A percentile compares a stretch with the other conserved stretches of the same genome.
phyloP scores from a whole-genome alignment of 2,113 vertebrate genomes.

The Dromiciops gliroides region DNA sequence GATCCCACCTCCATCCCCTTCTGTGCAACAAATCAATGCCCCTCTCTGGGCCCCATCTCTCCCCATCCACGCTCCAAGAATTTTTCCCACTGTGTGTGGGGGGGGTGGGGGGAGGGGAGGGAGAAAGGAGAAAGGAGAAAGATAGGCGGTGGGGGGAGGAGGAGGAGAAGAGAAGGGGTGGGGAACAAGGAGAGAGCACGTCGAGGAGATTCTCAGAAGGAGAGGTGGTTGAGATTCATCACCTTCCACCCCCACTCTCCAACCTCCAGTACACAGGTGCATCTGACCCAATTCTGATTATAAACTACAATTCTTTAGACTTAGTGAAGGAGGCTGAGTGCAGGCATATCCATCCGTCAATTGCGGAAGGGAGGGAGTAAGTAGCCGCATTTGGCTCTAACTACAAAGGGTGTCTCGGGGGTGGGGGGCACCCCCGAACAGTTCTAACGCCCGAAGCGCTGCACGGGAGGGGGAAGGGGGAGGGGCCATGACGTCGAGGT shows the following conservation, averaged over 20 bases:
- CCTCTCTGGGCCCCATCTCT: background rate
- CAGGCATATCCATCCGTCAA: background rate
- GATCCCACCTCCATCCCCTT: background rate
- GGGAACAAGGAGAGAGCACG: background rate
- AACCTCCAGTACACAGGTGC: background rate
- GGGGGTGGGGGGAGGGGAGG: background rate
- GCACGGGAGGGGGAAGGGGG: conserved; percentile 28
- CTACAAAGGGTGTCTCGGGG: conserved; percentile 61
- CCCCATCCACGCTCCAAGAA: background rate
- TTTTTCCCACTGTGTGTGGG: background rate
- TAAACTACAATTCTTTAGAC: background rate
- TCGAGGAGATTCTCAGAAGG: background rate
- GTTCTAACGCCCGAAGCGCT: background rate
- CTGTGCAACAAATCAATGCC: background rate
- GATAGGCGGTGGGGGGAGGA: too few species aligned
- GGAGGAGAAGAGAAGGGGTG: background rate
- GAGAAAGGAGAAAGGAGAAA: too few species aligned
- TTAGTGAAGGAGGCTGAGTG: background rate
- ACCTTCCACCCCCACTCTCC: background rate
- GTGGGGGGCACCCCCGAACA: conserved; percentile 51
- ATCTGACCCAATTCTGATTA: background rate
- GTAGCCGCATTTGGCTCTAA: conserved; percentile 65
- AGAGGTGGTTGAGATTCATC: background rate
- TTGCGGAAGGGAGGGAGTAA: background rate
- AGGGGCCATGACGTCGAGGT: conserved; percentile 76